These are phyloP conservation scores for Alviniconcha marisindica DNA, from an alignment of 1,140 invertebrate genomes.

Conservation along the genomic window DNA sequence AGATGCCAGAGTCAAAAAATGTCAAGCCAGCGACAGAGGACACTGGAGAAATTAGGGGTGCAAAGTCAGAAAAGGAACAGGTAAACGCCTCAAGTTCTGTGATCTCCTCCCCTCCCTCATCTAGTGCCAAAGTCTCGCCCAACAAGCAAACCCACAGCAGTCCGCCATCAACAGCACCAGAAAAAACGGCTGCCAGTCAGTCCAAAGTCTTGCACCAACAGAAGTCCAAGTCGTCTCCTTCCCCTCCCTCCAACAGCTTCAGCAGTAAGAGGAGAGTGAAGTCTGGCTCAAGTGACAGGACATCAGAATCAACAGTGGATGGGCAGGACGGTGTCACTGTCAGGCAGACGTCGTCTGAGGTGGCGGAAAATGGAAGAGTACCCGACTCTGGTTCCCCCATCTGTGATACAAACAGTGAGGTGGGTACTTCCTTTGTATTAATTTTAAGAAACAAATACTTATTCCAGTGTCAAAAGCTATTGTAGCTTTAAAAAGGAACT, in stretches of 20 bases:
- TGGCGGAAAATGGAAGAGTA: constrained; percentile 44
- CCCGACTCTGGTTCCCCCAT: constrained; percentile 53
- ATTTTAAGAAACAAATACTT: too few species aligned
- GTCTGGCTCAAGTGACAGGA: background rate
- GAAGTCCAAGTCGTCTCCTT: background rate
- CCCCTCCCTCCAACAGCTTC: background rate
- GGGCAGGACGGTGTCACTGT: background rate
- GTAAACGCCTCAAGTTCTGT: background rate
- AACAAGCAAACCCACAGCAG: too few species aligned
- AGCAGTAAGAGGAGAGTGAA: background rate
- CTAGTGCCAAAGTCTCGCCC: background rate
- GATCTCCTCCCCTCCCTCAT: background rate
- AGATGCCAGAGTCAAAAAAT: background rate
- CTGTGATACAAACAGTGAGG: constrained; percentile 62
- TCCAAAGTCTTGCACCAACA: background rate
- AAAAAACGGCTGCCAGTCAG: too few species aligned
- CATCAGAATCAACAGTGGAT: background rate
- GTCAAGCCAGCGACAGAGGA: too few species aligned
- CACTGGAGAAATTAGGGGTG: background rate
- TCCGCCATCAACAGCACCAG: too few species aligned
- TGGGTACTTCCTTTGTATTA: constrained; percentile 37
- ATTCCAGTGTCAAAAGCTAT: too few species aligned
- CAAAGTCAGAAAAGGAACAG: background rate
- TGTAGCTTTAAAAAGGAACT: too few species aligned
- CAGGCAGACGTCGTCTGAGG: background rate